Evolutionary conservation across 1,140 invertebrate species (phyloP).

Genomic region (Triops cancriformis): DNA sequence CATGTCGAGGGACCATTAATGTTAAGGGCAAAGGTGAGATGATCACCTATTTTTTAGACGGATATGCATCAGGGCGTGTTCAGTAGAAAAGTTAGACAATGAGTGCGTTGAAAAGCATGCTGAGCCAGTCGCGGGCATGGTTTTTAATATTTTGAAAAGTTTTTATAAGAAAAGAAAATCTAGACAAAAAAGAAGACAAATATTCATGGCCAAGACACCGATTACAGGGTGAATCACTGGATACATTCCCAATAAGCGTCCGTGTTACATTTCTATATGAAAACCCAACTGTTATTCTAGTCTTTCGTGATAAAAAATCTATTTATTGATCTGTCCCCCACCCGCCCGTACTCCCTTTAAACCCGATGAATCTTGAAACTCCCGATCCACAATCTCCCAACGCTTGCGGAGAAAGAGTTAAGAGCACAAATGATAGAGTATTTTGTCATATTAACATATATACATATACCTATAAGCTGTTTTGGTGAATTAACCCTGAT

Average conservation of each 20-base stretch:
- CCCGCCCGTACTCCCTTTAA: too few relatives aligned
- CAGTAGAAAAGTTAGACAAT: background rate
- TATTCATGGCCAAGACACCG: background rate
- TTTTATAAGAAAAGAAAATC: background rate
- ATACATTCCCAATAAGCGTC: constrained; percentile 10
- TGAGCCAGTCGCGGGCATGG: background rate
- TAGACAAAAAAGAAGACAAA: background rate
- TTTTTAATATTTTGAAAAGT: background rate
- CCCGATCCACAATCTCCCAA: too few relatives aligned
- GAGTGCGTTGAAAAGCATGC: background rate
- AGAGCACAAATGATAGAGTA: too few relatives aligned
- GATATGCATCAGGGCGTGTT: constrained; percentile 33
- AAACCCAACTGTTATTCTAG: background rate
- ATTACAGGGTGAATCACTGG: constrained; percentile 1
- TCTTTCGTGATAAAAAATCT: background rate
- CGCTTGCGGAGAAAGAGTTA: too few relatives aligned
- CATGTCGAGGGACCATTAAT: constrained; percentile 70
- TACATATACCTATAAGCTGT: too few relatives aligned
- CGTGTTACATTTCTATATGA: background rate
- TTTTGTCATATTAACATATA: too few relatives aligned
- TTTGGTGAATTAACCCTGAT: too few relatives aligned
- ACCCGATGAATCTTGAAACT: too few relatives aligned
- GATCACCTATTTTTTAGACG: constrained; percentile 82
- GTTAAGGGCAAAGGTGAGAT: constrained; percentile 92
- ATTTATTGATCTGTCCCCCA: background rate